Conservation (phyloP, 2,888 invertebrate genomes). For the Xestia ashworthii region DNA sequence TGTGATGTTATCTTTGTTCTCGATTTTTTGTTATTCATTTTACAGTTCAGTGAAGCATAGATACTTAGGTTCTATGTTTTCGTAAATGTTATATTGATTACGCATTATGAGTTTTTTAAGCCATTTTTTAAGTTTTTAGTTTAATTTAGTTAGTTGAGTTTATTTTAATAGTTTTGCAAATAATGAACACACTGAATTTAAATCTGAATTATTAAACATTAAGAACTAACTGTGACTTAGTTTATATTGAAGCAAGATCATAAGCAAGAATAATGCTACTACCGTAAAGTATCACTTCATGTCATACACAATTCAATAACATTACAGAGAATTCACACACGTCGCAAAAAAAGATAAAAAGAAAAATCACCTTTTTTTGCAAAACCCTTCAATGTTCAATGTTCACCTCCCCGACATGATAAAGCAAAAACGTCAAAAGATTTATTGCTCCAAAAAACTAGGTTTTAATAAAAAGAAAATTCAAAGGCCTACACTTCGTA, state of each 20-base stretch:
- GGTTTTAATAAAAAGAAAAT: slow-evolving; percentile 72
- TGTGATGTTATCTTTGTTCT: slow-evolving; percentile 46
- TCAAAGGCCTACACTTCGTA: slow-evolving; percentile 79
- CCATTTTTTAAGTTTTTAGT: too few species aligned
- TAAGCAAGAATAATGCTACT: background rate
- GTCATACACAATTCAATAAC: background rate
- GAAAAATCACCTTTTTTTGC: slow-evolving; percentile 14
- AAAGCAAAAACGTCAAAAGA: slow-evolving; percentile 50
- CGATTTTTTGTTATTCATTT: background rate
- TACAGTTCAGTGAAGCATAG: background rate
- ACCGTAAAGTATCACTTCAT: background rate
- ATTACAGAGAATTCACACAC: background rate
- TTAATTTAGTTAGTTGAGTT: too few species aligned
- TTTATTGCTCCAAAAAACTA: slow-evolving; percentile 66
- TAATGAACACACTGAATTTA: too few species aligned
- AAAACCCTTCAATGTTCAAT: slow-evolving; percentile 30
- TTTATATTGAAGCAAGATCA: background rate
- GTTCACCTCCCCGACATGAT: slow-evolving; percentile 38
- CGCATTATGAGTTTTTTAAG: too few species aligned
- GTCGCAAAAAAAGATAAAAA: slow-evolving; percentile 12
- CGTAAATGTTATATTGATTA: background rate
- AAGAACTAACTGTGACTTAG: background rate
- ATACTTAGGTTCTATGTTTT: background rate
- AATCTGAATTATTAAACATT: background rate
- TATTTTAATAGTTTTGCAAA: too few species aligned